A percentile compares a stretch with the other conserved stretches of the same genome.
Conservation (phyloP, 2,888 invertebrate species). For the Stratiomys singularior region DNA sequence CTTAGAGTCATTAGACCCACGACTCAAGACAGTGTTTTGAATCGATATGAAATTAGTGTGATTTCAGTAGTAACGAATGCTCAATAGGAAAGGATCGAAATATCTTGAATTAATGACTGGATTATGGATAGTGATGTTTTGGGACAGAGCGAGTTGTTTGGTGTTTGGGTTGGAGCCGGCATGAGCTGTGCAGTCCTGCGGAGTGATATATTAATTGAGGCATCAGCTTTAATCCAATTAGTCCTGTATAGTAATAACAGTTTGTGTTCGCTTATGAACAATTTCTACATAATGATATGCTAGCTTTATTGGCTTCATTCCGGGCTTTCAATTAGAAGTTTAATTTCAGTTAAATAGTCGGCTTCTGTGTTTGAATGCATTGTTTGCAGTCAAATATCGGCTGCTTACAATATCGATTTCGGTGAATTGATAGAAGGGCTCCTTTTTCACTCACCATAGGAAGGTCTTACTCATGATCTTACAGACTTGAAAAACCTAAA, state of each 20-base stretch:
- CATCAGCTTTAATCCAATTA: not conserved
- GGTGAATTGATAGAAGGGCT: too few relatives aligned
- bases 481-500: too few relatives aligned
- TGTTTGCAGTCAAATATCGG: too few relatives aligned
- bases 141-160: not conserved
- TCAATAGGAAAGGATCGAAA: constrained; percentile 34
- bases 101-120: constrained; percentile 17
- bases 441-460: too few relatives aligned
- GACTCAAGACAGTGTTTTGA: constrained; percentile 20
- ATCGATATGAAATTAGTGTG: constrained; percentile 31
- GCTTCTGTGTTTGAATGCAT: too few relatives aligned
- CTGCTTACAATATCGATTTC: too few relatives aligned
- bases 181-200: constrained; percentile 19
- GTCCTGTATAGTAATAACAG: not conserved
- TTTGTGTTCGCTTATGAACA: not conserved
- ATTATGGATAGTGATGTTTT: not conserved
- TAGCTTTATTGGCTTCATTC: too few relatives aligned
- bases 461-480: too few relatives aligned
- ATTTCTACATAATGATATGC: too few relatives aligned
- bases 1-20: constrained; percentile 38
- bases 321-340: too few relatives aligned
- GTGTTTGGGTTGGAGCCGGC: not conserved
- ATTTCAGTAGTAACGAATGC: constrained; percentile 41
- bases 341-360: too few relatives aligned
- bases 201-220: constrained; percentile 35